Evolutionary conservation across 2,113 vertebrate species (phyloP), one percentile per base, ranked within the genome.

Genomic region (Egretta garzetta): DNA sequence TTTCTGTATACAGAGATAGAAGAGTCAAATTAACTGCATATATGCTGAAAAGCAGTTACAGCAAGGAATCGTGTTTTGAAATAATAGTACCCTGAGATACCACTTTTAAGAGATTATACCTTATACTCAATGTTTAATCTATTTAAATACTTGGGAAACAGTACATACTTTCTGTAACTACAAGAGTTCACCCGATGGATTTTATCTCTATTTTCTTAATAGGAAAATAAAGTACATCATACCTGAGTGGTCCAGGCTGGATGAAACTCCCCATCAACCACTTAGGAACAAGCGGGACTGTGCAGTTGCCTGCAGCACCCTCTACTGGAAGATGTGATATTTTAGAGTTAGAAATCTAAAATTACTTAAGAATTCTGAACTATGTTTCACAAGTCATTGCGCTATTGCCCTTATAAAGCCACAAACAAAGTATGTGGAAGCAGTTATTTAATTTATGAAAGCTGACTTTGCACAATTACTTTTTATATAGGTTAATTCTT

Each of bases 351-450:
- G 35, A 35, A 63, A 58, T 8, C 14, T 5, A 17, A 24, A 41
- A 32, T 47, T 5, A 32, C 47, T 47, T 12, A 4, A 22, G 18
- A n/a, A 9, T 13, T 14, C 33, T 0, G 6, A 50, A 6, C 21
- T 26, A 5, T 2, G 5, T 23, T 45, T 15, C 49, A 1, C 14
- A 10, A 10, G 10, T 14, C 14, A 27, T 4, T 2, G 0, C 6
- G 5, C 27, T 47, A 12, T 10, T 8, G 39, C 35, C 45, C 21
- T 11, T 5, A 1, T 14, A 28, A 53, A 5, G 4, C 7, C 19
- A 12, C 32, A 3, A 22, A 21, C 5, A 8, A 10, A 47, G 4
- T 0, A 6, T 0, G 7, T 15, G 8, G 1, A 26, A 16, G 7
- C 5, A 33, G 8, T 2, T 0, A 26, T 12, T 37, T 24, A 3